Conservation (phyloP, 2,888 invertebrate genomes). For the Drosophila demipolita region DNA sequence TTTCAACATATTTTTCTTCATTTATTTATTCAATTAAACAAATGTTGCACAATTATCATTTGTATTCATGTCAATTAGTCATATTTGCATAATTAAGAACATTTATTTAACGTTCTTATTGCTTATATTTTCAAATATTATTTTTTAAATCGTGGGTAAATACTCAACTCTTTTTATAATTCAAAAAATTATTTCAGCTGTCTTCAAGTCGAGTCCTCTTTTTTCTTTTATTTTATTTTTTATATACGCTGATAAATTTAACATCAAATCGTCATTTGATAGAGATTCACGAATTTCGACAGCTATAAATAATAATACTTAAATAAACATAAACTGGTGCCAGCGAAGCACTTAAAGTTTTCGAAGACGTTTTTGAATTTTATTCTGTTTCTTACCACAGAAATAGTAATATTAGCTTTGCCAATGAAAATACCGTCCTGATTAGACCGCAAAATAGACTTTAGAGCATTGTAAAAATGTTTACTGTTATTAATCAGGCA, state of each 20-base stretch:
- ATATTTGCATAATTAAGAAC: not conserved
- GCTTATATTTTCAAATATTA: not conserved
- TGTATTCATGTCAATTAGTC: not conserved
- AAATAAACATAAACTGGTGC: not conserved
- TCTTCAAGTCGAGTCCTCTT: not conserved
- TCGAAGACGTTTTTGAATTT: not conserved
- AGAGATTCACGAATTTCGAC: not conserved
- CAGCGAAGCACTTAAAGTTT: not conserved
- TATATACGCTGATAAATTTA: not conserved
- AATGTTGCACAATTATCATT: not conserved
- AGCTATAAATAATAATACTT: not conserved
- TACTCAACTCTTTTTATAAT: not conserved
- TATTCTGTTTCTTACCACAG: not conserved
- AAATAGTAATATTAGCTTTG: slow-evolving; percentile 2
- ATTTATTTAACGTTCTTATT: not conserved
- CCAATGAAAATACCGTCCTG: not conserved
- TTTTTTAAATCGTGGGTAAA: not conserved
- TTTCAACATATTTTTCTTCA: not conserved
- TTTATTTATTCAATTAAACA: slow-evolving; percentile 3
- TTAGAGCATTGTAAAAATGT: not conserved
- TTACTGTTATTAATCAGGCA: slow-evolving; percentile 15
- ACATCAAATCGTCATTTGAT: not conserved
- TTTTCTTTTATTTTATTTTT: not conserved
- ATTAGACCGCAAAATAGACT: not conserved
- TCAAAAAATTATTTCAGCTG: not conserved